Percentiles rank a stretch among this genome's conserved stretches.
Conservation (phyloP, 1,140 invertebrate species). For the Pentalonia nigronervosa region DNA sequence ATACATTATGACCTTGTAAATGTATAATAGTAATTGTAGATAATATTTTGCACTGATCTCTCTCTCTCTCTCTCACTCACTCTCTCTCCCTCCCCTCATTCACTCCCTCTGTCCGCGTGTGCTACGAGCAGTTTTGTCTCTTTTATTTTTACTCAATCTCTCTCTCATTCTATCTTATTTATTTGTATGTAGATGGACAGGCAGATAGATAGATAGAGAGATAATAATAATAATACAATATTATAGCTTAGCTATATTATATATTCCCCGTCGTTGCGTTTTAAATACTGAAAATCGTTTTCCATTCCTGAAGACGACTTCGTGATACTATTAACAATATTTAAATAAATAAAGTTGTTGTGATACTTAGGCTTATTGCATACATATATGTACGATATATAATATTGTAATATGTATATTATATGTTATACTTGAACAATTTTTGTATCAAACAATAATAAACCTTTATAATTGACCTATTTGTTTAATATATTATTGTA, state of each 20-base stretch:
- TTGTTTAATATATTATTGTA: neutral
- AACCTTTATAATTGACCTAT: neutral
- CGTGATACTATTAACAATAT: neutral
- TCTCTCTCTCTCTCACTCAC: neutral
- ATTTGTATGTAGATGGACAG: neutral
- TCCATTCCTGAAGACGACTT: neutral
- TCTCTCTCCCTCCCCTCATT: neutral
- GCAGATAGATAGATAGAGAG: neutral
- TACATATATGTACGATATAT: neutral
- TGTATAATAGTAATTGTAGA: slow-evolving; percentile 43
- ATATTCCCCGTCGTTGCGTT: neutral
- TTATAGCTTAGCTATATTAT: neutral
- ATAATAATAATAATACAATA: neutral
- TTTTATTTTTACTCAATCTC: neutral
- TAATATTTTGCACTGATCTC: slow-evolving; percentile 57
- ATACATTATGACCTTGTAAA: slow-evolving; percentile 29
- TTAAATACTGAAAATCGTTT: neutral
- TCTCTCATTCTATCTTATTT: neutral
- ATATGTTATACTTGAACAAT: slow-evolving; percentile 12
- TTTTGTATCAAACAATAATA: neutral
- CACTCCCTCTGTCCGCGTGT: neutral
- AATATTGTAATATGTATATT: neutral
- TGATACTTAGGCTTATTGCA: slow-evolving; percentile 33
- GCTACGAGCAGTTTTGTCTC: neutral
- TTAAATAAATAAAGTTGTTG: slow-evolving; percentile 30